phyloP scores from a whole-genome alignment of 2,888 invertebrate species.

The Xestia xanthographa region DNA sequence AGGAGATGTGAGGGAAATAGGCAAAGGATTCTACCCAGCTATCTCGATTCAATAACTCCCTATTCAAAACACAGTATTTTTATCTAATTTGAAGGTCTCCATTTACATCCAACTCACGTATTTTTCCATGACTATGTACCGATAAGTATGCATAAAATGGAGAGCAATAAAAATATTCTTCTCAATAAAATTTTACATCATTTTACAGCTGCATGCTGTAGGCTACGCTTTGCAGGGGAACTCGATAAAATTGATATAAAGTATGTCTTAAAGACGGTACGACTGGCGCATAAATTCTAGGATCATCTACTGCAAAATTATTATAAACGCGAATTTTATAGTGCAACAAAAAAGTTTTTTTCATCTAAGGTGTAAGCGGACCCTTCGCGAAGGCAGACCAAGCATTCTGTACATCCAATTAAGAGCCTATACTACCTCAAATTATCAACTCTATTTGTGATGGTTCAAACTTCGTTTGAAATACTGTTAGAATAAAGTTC shows the following conservation, averaged over 20 bases:
- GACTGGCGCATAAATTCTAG: slow-evolving; percentile 29
- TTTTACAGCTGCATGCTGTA: slow-evolving; percentile 46
- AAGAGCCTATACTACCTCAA: too few species aligned
- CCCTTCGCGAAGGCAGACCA: too few species aligned
- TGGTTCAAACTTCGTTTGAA: too few species aligned
- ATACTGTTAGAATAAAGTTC: too few species aligned
- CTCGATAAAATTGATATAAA: slow-evolving; percentile 66
- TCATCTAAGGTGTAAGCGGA: too few species aligned
- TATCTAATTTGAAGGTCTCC: neutral
- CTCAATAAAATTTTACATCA: slow-evolving; percentile 50
- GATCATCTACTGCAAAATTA: slow-evolving; percentile 5
- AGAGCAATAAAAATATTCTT: slow-evolving; percentile 44
- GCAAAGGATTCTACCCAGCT: too few species aligned
- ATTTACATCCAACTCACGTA: slow-evolving; percentile 12
- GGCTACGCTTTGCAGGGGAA: slow-evolving; percentile 29
- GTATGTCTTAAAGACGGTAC: slow-evolving; percentile 48
- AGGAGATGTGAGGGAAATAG: too few species aligned
- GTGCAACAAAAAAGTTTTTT: neutral
- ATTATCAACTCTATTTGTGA: too few species aligned
- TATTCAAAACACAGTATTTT: neutral
- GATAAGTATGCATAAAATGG: slow-evolving; percentile 27
- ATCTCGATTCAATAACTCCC: neutral
- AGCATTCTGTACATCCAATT: too few species aligned
- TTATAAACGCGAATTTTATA: slow-evolving; percentile 7
- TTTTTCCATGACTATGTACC: slow-evolving; percentile 17